Base-by-base conservation (phyloP, 2,888 invertebrate genomes). In the Metallyticus violacea region DNA sequence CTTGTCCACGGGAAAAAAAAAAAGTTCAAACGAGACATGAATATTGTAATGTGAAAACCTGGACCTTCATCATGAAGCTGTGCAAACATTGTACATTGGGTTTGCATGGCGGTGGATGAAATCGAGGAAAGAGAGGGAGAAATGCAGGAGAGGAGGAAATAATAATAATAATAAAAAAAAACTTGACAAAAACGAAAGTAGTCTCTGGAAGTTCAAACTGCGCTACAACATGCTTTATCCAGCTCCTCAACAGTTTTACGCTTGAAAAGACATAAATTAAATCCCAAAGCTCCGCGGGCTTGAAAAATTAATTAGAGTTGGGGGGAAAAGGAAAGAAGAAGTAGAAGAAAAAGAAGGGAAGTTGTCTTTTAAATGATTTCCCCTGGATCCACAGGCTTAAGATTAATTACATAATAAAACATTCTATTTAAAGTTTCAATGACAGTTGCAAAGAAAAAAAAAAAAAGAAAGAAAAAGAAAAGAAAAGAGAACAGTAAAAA, bases 331-430 rank as follows among this genome's bases (percentile, higher is more conserved):
- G 22, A 62, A 62, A 62, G 22, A 22, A 22, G 22, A 62, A 62
- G 40, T 15, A 62, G 40, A 62, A 62, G 40, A 62, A 62, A 62
- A 62, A 62, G 40, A 62, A 62, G 40, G 40, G 86, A 88, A 88
- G 85, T 88, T 88, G 88, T 88, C 88, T 88, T 88, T 88, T 87
- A 88, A 88, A 88, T 88, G 88, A 88, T 88, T 88, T 88, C 88
- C 88, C 87, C 86, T 85, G 88, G 86, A 85, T 85, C 88, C 76
- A 28, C 26, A 30, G 81, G 85, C 85, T 83, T 81, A 86, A 88
- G 88, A 88, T 88, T 88, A 88, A 88, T 88, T 88, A 88, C 88
- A 85, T 88, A 88, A 88, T 88, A 88, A 87, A 87, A 88, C 88
- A 88, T 88, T 88, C 87, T 87, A 87, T 87, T 88, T 86, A 87